A percentile compares a stretch with the other conserved stretches of the same genome.
These are phyloP conservation scores for Otolemur garnettii DNA, from an alignment of 2,113 vertebrate species.

Conservation along the genomic window DNA sequence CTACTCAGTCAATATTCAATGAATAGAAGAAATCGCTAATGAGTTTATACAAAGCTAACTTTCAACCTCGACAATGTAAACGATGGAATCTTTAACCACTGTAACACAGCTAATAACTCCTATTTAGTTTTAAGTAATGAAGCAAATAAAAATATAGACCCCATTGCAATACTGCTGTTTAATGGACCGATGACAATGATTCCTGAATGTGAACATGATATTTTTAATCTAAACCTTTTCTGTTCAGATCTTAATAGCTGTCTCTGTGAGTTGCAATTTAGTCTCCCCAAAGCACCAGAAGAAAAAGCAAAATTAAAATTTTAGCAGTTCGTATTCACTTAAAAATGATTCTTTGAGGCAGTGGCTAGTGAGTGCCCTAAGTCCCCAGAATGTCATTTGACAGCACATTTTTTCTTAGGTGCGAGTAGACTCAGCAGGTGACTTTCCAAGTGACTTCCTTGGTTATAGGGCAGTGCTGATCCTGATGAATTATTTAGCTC, in stretches of 20 bases:
- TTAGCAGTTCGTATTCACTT: constrained; percentile 71
- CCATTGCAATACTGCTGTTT: constrained; percentile 68
- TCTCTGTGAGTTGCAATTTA: constrained; percentile 82
- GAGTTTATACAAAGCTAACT: constrained; percentile 79
- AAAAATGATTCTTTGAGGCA: constrained; percentile 79
- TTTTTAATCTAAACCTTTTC: constrained; percentile 88
- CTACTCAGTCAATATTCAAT: constrained; percentile 84
- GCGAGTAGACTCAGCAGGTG: background rate
- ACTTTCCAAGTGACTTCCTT: constrained; percentile 28
- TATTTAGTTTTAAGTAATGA: constrained; percentile 89
- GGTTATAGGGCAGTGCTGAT: background rate
- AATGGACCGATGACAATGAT: constrained; percentile 83
- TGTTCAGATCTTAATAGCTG: constrained; percentile 85
- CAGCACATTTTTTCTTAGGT: background rate
- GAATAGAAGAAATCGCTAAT: constrained; percentile 77
- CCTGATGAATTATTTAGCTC: constrained; percentile 41
- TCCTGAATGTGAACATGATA: constrained; percentile 84
- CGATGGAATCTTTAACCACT: constrained; percentile 76
- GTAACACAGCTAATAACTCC: constrained; percentile 84
- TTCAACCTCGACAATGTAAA: constrained; percentile 84
- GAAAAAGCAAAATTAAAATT: constrained; percentile 70
- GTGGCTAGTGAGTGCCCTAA: constrained; percentile 12
- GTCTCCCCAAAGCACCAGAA: constrained; percentile 81
- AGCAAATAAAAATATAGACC: constrained; percentile 84
- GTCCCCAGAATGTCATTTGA: background rate